Base-by-base conservation (phyloP, 2,888 invertebrate species). In the Aromia moschata region DNA sequence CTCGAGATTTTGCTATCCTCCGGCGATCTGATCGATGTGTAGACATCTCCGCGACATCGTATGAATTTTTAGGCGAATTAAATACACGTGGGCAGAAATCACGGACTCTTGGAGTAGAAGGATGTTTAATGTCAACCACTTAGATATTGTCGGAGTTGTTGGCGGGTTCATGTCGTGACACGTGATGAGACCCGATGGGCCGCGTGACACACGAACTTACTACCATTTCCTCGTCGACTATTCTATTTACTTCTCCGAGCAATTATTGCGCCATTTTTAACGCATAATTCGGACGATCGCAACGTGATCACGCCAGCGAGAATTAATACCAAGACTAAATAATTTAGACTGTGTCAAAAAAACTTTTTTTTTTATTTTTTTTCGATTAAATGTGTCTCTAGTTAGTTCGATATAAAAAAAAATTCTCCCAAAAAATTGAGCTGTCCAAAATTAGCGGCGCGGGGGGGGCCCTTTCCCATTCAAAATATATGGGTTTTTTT, bases 111-210 rank as follows among this genome's bases (percentile, higher is more conserved):
- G 40, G 57, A 49, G 36, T 44, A 67, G 68, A 70, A 68, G 70
- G 71, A 75, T 77, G 77, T 77, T 75, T 71, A 75, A 75, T 76
- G 77, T 77, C 78, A 77, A 73, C 75, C 70, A 72, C 70, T 68
- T 67, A 70, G 75, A 76, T 77, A 77, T 73, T 73, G 72, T 59
- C 52, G 65, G 30, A 58, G 58, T 60, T 70, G 72, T 68, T 70
- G 68, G 71, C 70, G 75, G 72, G 76, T 77, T 75, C 72, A 75
- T 62, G 70, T 79, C 77, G 77, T 78, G 79, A 79, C 77, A 77
- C 77, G 74, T 78, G 78, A 79, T 75, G 74, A 71, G 73, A 74
- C 72, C 68, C 68, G 71, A 72, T 71, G 70, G 72, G 70, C 72
- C 68, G 71, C 77, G 77, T 77, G 77, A 75, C 71, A 76, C 75